Evolutionary conservation across 2,797 vertebrate species (phyloP).

Genomic region (Podarcis siculus): DNA sequence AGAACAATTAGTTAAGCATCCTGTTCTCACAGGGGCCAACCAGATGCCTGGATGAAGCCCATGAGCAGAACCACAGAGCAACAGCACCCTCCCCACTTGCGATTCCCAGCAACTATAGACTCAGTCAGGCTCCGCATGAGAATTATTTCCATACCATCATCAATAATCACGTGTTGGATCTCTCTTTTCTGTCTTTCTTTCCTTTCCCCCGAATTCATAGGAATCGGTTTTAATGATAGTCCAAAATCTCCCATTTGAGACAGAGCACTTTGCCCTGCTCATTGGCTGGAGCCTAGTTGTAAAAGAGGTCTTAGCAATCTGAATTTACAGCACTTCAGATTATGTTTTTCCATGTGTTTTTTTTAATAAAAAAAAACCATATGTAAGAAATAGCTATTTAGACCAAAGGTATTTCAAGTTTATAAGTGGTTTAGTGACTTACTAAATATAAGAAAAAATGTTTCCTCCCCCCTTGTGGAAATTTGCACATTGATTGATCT

Average conservation of each 20-base stretch:
- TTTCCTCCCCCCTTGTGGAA: constrained; percentile 23
- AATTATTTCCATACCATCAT: too few relatives aligned
- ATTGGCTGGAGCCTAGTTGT: neutral
- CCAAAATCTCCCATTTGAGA: neutral
- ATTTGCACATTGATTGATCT: constrained; percentile 14
- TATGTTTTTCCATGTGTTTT: constrained; percentile 8
- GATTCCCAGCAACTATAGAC: too few relatives aligned
- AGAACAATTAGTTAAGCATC: too few relatives aligned
- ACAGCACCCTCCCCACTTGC: too few relatives aligned
- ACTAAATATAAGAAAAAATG: neutral
- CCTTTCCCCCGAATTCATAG: neutral
- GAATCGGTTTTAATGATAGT: neutral
- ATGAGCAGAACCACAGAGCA: too few relatives aligned
- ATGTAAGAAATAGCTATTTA: neutral
- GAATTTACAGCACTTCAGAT: neutral
- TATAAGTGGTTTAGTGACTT: neutral
- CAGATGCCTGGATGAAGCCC: too few relatives aligned
- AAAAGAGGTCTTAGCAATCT: neutral
- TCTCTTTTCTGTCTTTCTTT: neutral
- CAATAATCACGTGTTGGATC: neutral
- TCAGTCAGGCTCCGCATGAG: neutral
- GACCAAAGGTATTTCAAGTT: neutral
- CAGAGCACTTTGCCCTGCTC: neutral
- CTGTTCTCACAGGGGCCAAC: too few relatives aligned
- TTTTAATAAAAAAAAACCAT: neutral